These are phyloP conservation scores for Nothura maculosa DNA, from an alignment of 2,797 vertebrate species.

Conservation along the genomic window DNA sequence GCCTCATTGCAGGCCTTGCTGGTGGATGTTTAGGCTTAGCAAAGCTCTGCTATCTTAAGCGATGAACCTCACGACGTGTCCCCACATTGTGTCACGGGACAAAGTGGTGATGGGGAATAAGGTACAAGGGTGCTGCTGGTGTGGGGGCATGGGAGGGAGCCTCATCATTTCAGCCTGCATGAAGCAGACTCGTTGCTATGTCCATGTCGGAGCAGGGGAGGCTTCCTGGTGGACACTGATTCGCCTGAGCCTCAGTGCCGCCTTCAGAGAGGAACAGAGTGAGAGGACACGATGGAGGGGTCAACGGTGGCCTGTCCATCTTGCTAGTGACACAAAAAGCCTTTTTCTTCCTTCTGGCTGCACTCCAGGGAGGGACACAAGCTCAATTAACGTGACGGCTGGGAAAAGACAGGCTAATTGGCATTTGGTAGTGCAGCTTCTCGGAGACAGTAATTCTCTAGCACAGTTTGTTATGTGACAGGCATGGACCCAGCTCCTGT, in stretches of 20 bases:
- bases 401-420: constrained; percentile 42
- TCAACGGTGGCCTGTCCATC: not conserved
- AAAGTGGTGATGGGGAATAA: not conserved
- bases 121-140: not conserved
- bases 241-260: not conserved
- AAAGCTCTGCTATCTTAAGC: not conserved
- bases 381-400: constrained; percentile 55
- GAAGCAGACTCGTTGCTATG: not conserved
- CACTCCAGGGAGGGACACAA: constrained; percentile 1
- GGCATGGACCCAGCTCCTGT: constrained; percentile 25
- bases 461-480: rapidly evolving
- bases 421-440: constrained; percentile 44
- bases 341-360: constrained; percentile 53
- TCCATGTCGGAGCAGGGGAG: not conserved
- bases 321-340: constrained; percentile 57
- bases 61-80: rapidly evolving
- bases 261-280: not conserved
- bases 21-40: not conserved
- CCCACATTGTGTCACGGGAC: not conserved
- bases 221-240: not conserved
- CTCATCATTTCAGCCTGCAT: rapidly evolving
- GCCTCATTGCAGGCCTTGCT: rapidly evolving
- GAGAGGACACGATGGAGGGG: not conserved
- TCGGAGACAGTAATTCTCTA: constrained; percentile 27
- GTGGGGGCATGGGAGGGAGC: not conserved